Conservation (phyloP, 2,888 invertebrate genomes). For the Noctua comes region DNA sequence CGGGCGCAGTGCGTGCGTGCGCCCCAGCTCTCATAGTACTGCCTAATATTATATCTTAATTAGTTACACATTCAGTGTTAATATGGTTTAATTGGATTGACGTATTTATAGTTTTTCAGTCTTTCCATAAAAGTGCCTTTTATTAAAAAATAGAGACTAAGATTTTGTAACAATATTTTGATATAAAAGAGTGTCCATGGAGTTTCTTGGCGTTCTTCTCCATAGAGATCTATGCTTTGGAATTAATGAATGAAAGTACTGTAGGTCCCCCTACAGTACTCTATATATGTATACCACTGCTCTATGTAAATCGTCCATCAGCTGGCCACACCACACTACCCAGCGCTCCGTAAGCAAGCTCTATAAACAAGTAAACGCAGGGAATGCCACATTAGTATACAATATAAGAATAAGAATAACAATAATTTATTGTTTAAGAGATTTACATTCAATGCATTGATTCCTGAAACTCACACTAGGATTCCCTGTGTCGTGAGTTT, state of each 20-base stretch:
- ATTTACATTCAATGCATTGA: too few species aligned
- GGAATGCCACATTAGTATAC: conserved; percentile 12
- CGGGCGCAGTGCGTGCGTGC: conserved; percentile 4
- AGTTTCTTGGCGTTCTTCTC: too few species aligned
- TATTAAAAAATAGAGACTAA: background rate
- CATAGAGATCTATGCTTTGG: too few species aligned
- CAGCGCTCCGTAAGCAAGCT: background rate
- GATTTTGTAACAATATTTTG: too few species aligned
- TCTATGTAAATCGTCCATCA: background rate
- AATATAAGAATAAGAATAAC: too few species aligned
- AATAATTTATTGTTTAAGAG: too few species aligned
- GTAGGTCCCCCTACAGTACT: too few species aligned
- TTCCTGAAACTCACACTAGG: too few species aligned
- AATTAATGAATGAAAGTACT: too few species aligned
- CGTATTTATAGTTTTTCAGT: background rate
- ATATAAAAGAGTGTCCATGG: too few species aligned
- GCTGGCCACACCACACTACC: background rate
- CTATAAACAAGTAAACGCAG: background rate
- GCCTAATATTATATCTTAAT: background rate
- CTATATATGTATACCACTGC: too few species aligned
- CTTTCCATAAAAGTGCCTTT: background rate
- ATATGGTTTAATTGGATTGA: background rate
- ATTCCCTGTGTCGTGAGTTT: too few species aligned
- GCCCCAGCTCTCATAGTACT: background rate
- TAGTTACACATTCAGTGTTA: background rate